Percentiles rank a stretch among this genome's conserved stretches.
Conservation (phyloP, 2,113 vertebrate genomes). For the Seriola quinqueradiata region DNA sequence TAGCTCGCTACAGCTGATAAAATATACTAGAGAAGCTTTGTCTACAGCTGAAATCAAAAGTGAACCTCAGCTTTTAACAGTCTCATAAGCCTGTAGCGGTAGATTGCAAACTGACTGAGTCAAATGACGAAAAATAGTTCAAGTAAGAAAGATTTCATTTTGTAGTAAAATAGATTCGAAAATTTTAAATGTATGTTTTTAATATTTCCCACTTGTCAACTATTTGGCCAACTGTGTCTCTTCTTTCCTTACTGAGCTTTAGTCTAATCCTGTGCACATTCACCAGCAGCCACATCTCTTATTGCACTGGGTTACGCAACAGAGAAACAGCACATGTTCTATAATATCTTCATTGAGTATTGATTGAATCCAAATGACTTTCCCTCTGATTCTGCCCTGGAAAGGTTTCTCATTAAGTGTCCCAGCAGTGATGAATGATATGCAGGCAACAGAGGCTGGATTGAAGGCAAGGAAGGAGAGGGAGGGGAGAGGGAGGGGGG, state of each 20-base stretch:
- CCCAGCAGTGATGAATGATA: constrained; percentile 73
- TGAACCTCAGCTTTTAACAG: too few species aligned
- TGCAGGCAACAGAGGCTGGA: constrained; percentile 34
- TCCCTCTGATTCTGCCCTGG: constrained; percentile 58
- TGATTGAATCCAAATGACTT: constrained; percentile 78
- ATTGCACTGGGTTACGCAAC: constrained; percentile 27
- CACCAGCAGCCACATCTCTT: constrained; percentile 14
- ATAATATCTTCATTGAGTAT: constrained; percentile 69
- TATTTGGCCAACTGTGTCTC: neutral
- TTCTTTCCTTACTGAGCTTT: neutral
- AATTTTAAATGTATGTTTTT: too few species aligned
- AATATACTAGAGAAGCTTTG: too few species aligned
- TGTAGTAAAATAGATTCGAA: too few species aligned
- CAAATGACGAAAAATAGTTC: too few species aligned
- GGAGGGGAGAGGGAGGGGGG: neutral
- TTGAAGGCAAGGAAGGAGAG: constrained; percentile 6
- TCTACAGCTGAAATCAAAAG: too few species aligned
- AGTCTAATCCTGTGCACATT: constrained; percentile 36
- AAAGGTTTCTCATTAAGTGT: constrained; percentile 78
- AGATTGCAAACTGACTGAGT: too few species aligned
- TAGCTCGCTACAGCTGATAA: too few species aligned
- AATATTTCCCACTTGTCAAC: too few species aligned
- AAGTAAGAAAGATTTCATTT: too few species aligned
- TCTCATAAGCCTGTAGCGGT: too few species aligned
- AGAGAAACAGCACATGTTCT: constrained; percentile 42